Evolutionary conservation across 2,888 invertebrate species (phyloP), one percentile per base, ranked within the genome.

Genomic region (Notodonta ziczac): DNA sequence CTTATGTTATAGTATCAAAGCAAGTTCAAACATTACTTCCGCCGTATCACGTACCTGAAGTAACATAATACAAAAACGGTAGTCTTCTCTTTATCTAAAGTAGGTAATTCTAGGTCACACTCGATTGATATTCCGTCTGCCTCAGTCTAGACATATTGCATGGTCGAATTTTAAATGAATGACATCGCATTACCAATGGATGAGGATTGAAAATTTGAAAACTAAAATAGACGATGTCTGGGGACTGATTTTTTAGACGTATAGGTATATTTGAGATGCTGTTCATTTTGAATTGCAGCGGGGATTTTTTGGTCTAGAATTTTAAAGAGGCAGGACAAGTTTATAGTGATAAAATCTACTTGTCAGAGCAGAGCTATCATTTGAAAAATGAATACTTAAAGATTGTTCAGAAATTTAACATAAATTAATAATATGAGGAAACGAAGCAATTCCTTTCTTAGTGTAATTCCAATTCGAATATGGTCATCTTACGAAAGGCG

Each of bases 141-240:
- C 72, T 79, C 73, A 78, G 89, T 91, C 93, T 91, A 92, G 93
- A 93, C 91, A 88, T 91, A 92, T 91, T 93, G 93, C 93, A 93
- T 90, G 91, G 91, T 91, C 93, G 89, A 93, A 93, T 91, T 90
- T 89, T 85, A 90, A 92, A 87, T 77, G 89, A 89, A 88, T 89
- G 84, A 83, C 89, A 86, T 88, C 85, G 80, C 80, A 88, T 89
- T 90, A 90, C 86, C 76, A 88, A 93, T 93, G 93, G 89, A 93
- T 93, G 93, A 92, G 92, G 76, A 82, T 78, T 74, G 70, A 77
- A 84, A 87, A 92, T 93, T 91, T 91, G 77, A 90, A 91, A 91
- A 80, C 88, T 90, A 90, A 93, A 93, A 80, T 77, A 91, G 91
- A 73, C 71, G 78, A 75, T 82, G 92, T 89, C 91, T 93, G 87